These are phyloP conservation scores for Aplysia californica DNA, from an alignment of 1,140 invertebrate genomes.

Conservation along the genomic window DNA sequence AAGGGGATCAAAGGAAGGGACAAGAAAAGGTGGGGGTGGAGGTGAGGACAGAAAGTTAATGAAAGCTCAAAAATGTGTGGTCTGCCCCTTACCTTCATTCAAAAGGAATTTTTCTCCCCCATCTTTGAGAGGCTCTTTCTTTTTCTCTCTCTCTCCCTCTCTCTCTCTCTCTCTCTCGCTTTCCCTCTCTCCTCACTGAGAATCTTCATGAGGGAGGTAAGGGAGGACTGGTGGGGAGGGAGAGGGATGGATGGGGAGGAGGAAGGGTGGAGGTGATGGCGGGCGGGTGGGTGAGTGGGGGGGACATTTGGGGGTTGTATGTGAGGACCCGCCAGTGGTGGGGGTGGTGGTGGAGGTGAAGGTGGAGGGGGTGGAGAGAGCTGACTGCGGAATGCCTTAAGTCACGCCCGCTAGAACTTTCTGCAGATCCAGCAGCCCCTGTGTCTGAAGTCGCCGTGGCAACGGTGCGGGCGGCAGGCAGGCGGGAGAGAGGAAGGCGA, in stretches of 20 bases:
- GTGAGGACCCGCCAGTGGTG: not conserved
- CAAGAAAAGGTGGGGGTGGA: too few species aligned
- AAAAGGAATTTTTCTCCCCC: too few species aligned
- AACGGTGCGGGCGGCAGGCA: not conserved
- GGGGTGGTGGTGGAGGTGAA: not conserved
- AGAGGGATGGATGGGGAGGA: not conserved
- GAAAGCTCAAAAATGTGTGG: conserved; percentile 20
- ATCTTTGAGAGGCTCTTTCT: too few species aligned
- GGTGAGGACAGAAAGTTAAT: too few species aligned
- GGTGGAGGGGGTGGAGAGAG: not conserved
- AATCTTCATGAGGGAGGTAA: not conserved
- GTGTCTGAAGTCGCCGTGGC: not conserved
- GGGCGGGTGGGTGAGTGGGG: not conserved
- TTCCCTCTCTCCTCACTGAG: too few species aligned
- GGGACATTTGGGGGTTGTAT: not conserved
- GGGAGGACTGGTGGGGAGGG: not conserved
- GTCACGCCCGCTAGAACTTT: conserved; percentile 17
- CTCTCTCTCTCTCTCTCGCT: too few species aligned
- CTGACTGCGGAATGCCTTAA: not conserved
- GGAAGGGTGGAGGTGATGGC: not conserved
- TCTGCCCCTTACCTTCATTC: conserved; percentile 30
- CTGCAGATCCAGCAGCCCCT: not conserved
- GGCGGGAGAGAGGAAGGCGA: not conserved
- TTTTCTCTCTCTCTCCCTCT: too few species aligned
- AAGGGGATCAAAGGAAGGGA: not conserved